These are phyloP conservation scores for Pristionchus fissidentatus DNA, from an alignment of 2,888 invertebrate genomes.

Conservation along the genomic window DNA sequence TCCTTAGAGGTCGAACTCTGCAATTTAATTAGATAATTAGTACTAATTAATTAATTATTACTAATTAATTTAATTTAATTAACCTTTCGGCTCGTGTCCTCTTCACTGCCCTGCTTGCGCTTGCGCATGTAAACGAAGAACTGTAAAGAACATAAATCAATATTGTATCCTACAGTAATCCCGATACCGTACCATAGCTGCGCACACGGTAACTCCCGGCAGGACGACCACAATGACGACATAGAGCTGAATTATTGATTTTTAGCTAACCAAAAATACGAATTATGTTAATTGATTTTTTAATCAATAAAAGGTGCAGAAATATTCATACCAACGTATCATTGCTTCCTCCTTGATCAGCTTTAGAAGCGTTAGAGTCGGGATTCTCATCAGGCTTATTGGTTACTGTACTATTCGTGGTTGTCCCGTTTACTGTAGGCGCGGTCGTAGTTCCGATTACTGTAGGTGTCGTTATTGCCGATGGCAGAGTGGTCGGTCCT, in stretches of 20 bases:
- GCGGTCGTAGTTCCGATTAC: not conserved
- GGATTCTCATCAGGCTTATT: too few species aligned
- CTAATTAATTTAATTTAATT: not conserved
- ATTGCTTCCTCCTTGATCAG: not conserved
- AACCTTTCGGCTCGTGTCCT: not conserved
- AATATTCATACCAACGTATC: not conserved
- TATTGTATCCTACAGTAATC: too few species aligned
- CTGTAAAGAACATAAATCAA: not conserved
- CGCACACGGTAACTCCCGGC: not conserved
- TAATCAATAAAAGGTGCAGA: not conserved
- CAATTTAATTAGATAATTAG: not conserved
- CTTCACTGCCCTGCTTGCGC: not conserved
- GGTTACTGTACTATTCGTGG: not conserved
- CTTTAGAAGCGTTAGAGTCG: not conserved
- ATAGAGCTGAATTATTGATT: not conserved
- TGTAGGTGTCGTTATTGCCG: too few species aligned
- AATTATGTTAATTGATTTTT: not conserved
- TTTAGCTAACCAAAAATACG: not conserved
- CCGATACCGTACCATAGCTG: not conserved
- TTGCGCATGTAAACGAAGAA: not conserved
- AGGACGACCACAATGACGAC: not conserved
- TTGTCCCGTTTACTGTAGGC: too few species aligned
- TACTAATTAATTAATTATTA: not conserved
- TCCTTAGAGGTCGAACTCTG: conserved; percentile 12
- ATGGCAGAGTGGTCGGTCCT: too few species aligned